Evolutionary conservation across 1,140 invertebrate species (phyloP), one percentile per base, ranked within the genome.

Genomic region (Littorina saxatilis): DNA sequence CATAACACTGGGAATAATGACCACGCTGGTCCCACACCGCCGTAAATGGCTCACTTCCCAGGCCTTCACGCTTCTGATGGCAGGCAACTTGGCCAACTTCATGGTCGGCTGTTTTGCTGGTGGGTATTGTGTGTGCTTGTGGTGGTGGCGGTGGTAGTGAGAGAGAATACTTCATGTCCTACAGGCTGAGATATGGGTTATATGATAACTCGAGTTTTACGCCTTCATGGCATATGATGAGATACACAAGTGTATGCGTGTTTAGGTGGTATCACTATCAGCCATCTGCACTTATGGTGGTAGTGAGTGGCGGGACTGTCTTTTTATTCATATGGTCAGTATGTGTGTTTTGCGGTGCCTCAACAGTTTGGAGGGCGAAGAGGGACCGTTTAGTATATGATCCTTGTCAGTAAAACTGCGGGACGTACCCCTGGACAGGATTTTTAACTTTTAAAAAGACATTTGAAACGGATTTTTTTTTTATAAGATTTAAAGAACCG

Each of bases 11-110:
- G 97, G 97, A 0, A 94, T 94, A 0, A 91, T 99, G n/a, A 93
- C 94, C 0, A 94, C 95, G 2, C 94, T 99, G 93, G 95, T 96
- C 0, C 98, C 98, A 0, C 93, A 94, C 2, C 94, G 96, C 83
- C 94, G 95, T 82, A 87, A 93, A 4, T 94, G 95, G 43, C 68
- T 91, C 0, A 43, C 86, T 0, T 81, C 81, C 74, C 93, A 98
- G 0, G 95, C 96, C 0, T 90, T 98, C 1, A 93, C 97, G 70
- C 96, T 98, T 0, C 96, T 99, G 88, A 92, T 99, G 40, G 94
- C 96, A 35, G 98, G 98, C 1, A 96, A 95, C 83, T 94, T 96
- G 4, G 96, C 97, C 9, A 97, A 96, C 89, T 98, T 99, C 61
- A 63, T 63, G 61, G 89, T 87, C 15, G 88, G 85, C 13, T 89